Evolutionary conservation across 1,140 invertebrate genomes (phyloP).

Genomic region (Conopomorpha cramerella): DNA sequence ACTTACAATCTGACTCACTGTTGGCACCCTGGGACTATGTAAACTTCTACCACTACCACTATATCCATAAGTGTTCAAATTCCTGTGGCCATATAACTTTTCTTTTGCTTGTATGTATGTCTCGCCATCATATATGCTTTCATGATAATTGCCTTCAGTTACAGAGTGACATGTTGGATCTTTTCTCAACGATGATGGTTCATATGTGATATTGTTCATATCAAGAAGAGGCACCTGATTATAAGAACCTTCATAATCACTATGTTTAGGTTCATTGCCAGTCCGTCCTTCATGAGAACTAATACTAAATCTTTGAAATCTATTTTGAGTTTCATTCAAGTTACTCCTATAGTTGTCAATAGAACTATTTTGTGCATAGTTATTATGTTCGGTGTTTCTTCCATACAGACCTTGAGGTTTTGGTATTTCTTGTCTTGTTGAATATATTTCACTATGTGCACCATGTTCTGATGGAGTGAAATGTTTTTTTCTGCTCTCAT

Average conservation of each 20-base stretch:
- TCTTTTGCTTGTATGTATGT: constrained; percentile 41
- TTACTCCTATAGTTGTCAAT: constrained; percentile 22
- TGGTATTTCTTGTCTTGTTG: constrained; percentile 26
- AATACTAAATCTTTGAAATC: constrained; percentile 36
- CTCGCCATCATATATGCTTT: constrained; percentile 33
- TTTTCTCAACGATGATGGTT: no score
- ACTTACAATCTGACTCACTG: constrained; percentile 49
- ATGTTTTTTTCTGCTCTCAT: constrained; percentile 26
- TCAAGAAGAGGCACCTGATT: constrained; percentile 19
- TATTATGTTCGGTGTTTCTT: constrained; percentile 23
- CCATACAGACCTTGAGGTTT: constrained; percentile 25
- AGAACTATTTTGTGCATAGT: constrained; percentile 25
- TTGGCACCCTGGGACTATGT: constrained; percentile 34
- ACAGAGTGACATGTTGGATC: constrained; percentile 21
- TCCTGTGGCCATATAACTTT: constrained; percentile 41
- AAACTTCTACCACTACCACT: constrained; percentile 34
- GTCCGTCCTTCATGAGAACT: constrained; percentile 36
- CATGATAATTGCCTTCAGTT: constrained; percentile 32
- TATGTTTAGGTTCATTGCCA: constrained; percentile 26
- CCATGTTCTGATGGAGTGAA: constrained; percentile 29
- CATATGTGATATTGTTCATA: background rate
- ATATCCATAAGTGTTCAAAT: constrained; percentile 47
- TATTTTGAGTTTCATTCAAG: constrained; percentile 28
- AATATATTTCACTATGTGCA: constrained; percentile 39
- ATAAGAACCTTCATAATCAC: constrained; percentile 25